Evolutionary conservation across 1,140 invertebrate genomes (phyloP), one percentile per base, ranked within the genome.

Genomic region (Laodelphax striatellus): DNA sequence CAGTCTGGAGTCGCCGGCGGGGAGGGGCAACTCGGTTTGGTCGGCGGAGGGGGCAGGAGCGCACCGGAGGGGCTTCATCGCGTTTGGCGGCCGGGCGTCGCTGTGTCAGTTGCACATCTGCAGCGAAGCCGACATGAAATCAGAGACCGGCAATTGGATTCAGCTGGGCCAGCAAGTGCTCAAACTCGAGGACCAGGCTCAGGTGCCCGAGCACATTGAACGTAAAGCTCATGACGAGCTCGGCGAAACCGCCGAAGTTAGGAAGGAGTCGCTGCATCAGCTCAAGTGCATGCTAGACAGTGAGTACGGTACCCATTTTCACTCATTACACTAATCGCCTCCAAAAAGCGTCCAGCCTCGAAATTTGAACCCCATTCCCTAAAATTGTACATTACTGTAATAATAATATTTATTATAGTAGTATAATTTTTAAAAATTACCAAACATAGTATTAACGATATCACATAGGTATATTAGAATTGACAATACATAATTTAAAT

Each of bases 161-260:
- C 77, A 85, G 68, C 66, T 88, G 22, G 85, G 83, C 3, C 82
- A 87, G 60, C 83, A 78, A 60, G 75, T 74, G 19, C 73, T 89
- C 1, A 74, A 82, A 62, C 80, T 90, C 57, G 87, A 90, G 66
- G 66, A 57, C 22, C 28, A 88, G 16, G 79, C 79, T 0, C 77
- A 81, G 31, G 76, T 82, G 0, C 67, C 69, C 11, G 69, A 77
- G 8, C 79, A 82, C 46, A 72, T 83, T 11, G 74, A 78, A 62
- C 85, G 88, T 70, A 77, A 88, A n/a, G 87, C 87, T 0, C 73
- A 72, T 13, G 79, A 77, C 52, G 86, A 90, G 66, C 75, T 90
- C 0, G 72, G 87, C 0, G 87, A 89, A 69, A 78, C 79, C 0
- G 79, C 83, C 0, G 86, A 88, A 43, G 62, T 81, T 1, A 73